Conservation (phyloP, 2,888 invertebrate species). For the Orthosia cruda region DNA sequence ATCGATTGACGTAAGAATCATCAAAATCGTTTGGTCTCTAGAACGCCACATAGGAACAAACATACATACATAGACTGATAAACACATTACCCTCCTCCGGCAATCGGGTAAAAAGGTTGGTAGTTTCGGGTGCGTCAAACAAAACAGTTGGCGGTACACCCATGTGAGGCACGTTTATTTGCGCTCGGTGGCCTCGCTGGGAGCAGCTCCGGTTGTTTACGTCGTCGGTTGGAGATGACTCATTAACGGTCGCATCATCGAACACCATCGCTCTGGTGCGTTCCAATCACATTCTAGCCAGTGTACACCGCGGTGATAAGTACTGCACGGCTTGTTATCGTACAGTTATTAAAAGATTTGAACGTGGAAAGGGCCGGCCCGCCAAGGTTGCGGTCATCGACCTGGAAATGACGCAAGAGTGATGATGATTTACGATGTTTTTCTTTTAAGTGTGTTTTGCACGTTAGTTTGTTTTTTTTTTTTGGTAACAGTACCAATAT, state of each 20-base stretch:
- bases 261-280: constrained; percentile 70
- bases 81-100: too few relatives aligned
- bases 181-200: constrained; percentile 83
- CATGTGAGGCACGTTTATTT: constrained; percentile 85
- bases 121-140: constrained; percentile 70
- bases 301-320: constrained; percentile 52
- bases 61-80: too few relatives aligned
- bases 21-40: too few relatives aligned
- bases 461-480: constrained; percentile 21
- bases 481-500: neutral
- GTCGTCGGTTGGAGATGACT: constrained; percentile 80
- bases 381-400: constrained; percentile 81
- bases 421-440: constrained; percentile 24
- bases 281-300: constrained; percentile 72
- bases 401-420: constrained; percentile 77
- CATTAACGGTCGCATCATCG: constrained; percentile 82
- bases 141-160: constrained; percentile 80
- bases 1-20: too few relatives aligned
- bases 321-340: constrained; percentile 49
- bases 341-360: constrained; percentile 37
- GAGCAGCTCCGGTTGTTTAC: constrained; percentile 84
- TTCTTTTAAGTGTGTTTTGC: constrained; percentile 29
- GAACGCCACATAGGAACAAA: too few relatives aligned
- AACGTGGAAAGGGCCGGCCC: constrained; percentile 60
- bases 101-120: constrained; percentile 47